Percentiles rank a stretch among this genome's conserved stretches.
These are phyloP conservation scores for Caradrina clavipalpis DNA, from an alignment of 2,888 invertebrate genomes.

Conservation along the genomic window DNA sequence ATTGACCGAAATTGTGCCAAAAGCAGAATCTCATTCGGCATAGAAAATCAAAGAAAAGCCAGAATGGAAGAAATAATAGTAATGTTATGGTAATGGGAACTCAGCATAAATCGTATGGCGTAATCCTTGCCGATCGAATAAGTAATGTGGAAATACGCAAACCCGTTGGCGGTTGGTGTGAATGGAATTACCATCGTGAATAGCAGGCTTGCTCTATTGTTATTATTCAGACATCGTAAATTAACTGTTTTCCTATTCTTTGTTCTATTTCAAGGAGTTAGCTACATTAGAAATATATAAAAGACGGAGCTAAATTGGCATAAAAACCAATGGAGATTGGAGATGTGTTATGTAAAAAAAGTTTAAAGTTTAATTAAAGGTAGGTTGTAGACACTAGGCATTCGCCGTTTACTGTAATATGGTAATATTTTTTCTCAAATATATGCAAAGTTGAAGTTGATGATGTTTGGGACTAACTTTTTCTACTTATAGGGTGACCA, in stretches of 20 bases:
- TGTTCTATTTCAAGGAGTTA: not conserved
- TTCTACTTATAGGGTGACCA: no score
- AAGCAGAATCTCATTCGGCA: not conserved
- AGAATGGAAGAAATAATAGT: conserved; percentile 37
- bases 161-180: conserved; percentile 35
- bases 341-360: no score
- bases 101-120: conserved; percentile 40
- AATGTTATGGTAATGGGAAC: conserved; percentile 46
- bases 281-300: not conserved
- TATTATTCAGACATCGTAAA: conserved; percentile 21
- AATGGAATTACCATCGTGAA: conserved; percentile 38
- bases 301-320: not conserved
- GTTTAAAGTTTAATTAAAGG: no score
- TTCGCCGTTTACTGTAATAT: no score
- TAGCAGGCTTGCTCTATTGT: conserved; percentile 19
- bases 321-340: not conserved
- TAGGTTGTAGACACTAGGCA: no score
- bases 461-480: no score
- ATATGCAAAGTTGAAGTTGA: no score
- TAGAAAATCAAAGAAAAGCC: conserved; percentile 27
- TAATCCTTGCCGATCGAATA: conserved; percentile 49
- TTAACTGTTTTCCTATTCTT: conserved; percentile 3
- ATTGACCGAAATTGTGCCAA: not conserved
- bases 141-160: conserved; percentile 40
- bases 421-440: no score